These are phyloP conservation scores for Calosoma granatense DNA, from an alignment of 1,140 invertebrate species.

Conservation along the genomic window DNA sequence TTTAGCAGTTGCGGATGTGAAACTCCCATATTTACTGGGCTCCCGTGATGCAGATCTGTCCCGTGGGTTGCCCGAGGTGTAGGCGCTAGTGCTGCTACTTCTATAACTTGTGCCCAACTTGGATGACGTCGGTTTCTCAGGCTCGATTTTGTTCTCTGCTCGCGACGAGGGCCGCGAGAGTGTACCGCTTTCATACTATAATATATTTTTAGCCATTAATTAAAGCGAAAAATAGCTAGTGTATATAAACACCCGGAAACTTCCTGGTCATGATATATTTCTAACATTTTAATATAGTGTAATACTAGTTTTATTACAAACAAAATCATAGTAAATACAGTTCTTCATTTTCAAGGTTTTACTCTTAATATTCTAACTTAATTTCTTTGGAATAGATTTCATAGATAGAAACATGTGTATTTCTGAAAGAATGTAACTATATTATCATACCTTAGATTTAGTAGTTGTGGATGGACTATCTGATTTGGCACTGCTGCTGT, in stretches of 20 bases:
- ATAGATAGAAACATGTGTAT: background rate
- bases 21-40: background rate
- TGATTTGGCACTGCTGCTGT: background rate
- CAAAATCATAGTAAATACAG: too few relatives aligned
- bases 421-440: too few relatives aligned
- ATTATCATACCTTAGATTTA: background rate
- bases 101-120: background rate
- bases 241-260: too few relatives aligned
- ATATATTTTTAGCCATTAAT: too few relatives aligned
- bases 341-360: too few relatives aligned
- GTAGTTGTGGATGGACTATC: background rate
- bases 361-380: background rate
- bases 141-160: background rate
- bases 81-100: background rate
- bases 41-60: background rate
- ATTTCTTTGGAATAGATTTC: background rate
- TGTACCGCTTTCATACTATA: background rate
- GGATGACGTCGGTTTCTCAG: background rate
- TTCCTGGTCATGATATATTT: too few relatives aligned
- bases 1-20: background rate
- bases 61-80: background rate
- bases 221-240: too few relatives aligned
- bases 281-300: too few relatives aligned
- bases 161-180: background rate
- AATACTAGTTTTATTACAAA: too few relatives aligned